Conservation (phyloP, 2,113 vertebrate species). For the Galeopterus variegatus region DNA sequence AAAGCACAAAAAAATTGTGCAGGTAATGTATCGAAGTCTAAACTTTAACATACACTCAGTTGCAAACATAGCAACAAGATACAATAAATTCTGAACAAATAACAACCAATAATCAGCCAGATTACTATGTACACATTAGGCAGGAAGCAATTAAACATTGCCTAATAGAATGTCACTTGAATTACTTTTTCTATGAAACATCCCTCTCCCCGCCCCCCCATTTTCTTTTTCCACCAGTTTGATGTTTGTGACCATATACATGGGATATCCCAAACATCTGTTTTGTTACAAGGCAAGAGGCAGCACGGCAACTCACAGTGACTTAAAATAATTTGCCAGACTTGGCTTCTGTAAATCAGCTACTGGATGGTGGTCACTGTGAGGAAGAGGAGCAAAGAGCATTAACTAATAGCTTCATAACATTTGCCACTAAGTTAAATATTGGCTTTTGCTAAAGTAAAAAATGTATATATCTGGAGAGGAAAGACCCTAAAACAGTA, state of each 20-base stretch:
- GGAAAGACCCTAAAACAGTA: slow-evolving; percentile 44
- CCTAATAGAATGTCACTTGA: slow-evolving; percentile 84
- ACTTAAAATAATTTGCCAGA: slow-evolving; percentile 62
- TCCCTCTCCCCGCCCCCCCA: background rate
- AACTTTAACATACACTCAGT: slow-evolving; percentile 86
- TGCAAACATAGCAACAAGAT: slow-evolving; percentile 89
- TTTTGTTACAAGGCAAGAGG: slow-evolving; percentile 17
- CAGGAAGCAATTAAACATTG: slow-evolving; percentile 87
- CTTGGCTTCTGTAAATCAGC: slow-evolving; percentile 58
- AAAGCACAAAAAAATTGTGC: slow-evolving; percentile 92
- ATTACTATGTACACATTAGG: slow-evolving; percentile 89
- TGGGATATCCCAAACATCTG: background rate
- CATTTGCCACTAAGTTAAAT: slow-evolving; percentile 53
- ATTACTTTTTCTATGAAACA: slow-evolving; percentile 85
- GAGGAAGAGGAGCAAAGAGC: slow-evolving; percentile 68
- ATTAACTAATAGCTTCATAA: slow-evolving; percentile 60
- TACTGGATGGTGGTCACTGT: slow-evolving; percentile 7
- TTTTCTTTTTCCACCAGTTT: slow-evolving; percentile 65
- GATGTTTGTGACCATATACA: slow-evolving; percentile 38
- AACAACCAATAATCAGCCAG: slow-evolving; percentile 89
- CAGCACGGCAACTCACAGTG: slow-evolving; percentile 13
- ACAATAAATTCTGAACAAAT: slow-evolving; percentile 89
- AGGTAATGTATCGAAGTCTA: slow-evolving; percentile 86
- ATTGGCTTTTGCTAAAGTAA: slow-evolving; percentile 68
- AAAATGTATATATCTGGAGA: background rate